Conservation (phyloP, 2,888 invertebrate species). For the Eustalomyia histrio region DNA sequence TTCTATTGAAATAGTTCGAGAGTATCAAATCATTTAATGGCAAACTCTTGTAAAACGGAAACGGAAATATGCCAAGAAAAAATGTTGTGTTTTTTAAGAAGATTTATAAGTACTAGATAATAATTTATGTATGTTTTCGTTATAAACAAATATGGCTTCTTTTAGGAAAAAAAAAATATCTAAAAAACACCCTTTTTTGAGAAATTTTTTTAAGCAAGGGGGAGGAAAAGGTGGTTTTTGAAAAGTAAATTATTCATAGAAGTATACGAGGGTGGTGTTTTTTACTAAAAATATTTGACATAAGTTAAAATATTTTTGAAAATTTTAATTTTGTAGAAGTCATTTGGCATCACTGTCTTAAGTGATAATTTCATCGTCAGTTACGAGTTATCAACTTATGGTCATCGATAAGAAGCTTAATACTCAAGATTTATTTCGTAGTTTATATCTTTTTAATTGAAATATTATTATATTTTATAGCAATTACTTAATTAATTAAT, state of each 20-base stretch:
- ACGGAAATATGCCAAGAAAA: slow-evolving; percentile 63
- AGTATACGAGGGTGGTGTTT: slow-evolving; percentile 16
- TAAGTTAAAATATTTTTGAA: neutral
- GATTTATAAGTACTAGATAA: slow-evolving; percentile 73
- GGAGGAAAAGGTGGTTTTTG: neutral
- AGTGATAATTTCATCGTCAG: too few relatives aligned
- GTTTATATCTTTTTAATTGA: too few relatives aligned
- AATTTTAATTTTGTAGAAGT: too few relatives aligned
- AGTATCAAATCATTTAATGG: slow-evolving; percentile 68
- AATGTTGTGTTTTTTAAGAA: slow-evolving; percentile 31
- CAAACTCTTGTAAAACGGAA: slow-evolving; percentile 73
- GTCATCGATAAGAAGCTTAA: too few relatives aligned
- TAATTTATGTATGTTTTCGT: slow-evolving; percentile 71
- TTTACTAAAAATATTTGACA: neutral
- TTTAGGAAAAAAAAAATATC: slow-evolving; percentile 40
- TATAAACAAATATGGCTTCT: slow-evolving; percentile 69
- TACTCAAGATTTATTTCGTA: too few relatives aligned
- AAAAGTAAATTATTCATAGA: neutral
- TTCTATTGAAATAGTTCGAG: slow-evolving; percentile 33
- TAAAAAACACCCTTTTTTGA: slow-evolving; percentile 35
- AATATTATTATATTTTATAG: too few relatives aligned
- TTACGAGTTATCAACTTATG: too few relatives aligned
- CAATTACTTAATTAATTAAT: too few relatives aligned
- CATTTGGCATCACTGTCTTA: too few relatives aligned
- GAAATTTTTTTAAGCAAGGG: neutral